phyloP scores from a whole-genome alignment of 2,797 vertebrate genomes.

The Ciconia nigra region DNA sequence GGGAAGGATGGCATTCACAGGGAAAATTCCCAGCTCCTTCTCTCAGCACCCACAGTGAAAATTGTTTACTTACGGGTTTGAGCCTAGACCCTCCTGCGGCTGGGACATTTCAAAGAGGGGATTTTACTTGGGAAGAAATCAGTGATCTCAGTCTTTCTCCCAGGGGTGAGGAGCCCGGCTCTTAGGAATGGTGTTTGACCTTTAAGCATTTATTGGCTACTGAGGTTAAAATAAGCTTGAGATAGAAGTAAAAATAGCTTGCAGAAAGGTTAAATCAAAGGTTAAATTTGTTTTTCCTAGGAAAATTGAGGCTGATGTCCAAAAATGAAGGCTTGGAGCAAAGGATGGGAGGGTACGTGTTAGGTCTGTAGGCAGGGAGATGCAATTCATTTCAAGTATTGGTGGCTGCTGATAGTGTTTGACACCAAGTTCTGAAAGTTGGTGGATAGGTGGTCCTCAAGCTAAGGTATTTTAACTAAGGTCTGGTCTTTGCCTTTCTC shows the following conservation, averaged over 20 bases:
- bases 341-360: neutral
- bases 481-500: neutral
- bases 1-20: neutral
- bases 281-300: slow-evolving; percentile 53
- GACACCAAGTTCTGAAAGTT: neutral
- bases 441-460: neutral
- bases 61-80: neutral
- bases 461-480: neutral
- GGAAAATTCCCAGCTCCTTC: neutral
- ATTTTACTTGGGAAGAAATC: neutral
- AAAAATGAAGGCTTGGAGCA: neutral
- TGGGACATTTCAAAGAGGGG: neutral
- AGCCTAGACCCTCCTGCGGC: neutral
- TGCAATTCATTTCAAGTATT: neutral
- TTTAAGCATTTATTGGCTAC: slow-evolving; percentile 62
- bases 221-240: slow-evolving; percentile 59
- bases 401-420: slow-evolving; percentile 42
- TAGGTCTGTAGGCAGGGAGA: neutral
- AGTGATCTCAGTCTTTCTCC: neutral
- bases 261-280: slow-evolving; percentile 63
- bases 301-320: slow-evolving; percentile 33
- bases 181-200: slow-evolving; percentile 49
- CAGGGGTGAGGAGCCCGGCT: neutral
- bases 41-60: neutral
- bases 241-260: slow-evolving; percentile 51